Conservation (phyloP, 2,113 vertebrate species). For the Oncorhynchus nerka region DNA sequence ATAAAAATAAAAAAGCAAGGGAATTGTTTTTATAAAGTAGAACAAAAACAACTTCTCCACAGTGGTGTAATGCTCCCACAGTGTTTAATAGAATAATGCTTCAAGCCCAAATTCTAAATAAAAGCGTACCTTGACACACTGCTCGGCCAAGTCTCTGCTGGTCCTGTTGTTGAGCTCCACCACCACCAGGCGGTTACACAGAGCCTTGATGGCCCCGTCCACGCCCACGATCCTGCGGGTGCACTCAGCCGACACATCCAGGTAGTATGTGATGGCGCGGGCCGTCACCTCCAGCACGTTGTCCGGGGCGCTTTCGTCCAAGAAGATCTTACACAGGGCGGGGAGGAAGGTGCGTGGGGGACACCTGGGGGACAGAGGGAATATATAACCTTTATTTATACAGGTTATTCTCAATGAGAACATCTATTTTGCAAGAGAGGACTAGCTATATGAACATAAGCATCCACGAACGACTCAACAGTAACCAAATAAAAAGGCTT, state of each 20-base stretch:
- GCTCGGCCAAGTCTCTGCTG: constrained; percentile 95
- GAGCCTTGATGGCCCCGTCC: constrained; percentile 97
- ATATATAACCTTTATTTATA: too few relatives aligned
- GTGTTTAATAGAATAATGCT: too few relatives aligned
- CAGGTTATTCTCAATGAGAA: not conserved
- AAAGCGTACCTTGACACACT: constrained; percentile 90
- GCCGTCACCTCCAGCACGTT: constrained; percentile 98
- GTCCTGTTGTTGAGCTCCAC: constrained; percentile 99
- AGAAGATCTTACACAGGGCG: constrained; percentile 97
- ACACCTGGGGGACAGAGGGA: constrained; percentile 74
- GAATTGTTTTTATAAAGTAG: too few relatives aligned
- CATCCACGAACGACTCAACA: not conserved
- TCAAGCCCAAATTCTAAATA: constrained; percentile 57
- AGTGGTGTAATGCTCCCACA: too few relatives aligned
- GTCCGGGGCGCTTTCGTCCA: constrained; percentile 97
- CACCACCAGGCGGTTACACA: constrained; percentile 97
- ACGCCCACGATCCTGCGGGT: constrained; percentile 96
- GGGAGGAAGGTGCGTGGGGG: constrained; percentile 95
- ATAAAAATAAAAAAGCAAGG: too few relatives aligned
- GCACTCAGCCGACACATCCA: constrained; percentile 97
- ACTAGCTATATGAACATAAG: not conserved
- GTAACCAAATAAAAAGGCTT: not conserved
- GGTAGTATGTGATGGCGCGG: constrained; percentile 95
- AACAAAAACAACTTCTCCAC: too few relatives aligned
- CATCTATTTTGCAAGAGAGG: too few relatives aligned